phyloP scores from a whole-genome alignment of 1,140 invertebrate genomes.

The Drosophila sp. region DNA sequence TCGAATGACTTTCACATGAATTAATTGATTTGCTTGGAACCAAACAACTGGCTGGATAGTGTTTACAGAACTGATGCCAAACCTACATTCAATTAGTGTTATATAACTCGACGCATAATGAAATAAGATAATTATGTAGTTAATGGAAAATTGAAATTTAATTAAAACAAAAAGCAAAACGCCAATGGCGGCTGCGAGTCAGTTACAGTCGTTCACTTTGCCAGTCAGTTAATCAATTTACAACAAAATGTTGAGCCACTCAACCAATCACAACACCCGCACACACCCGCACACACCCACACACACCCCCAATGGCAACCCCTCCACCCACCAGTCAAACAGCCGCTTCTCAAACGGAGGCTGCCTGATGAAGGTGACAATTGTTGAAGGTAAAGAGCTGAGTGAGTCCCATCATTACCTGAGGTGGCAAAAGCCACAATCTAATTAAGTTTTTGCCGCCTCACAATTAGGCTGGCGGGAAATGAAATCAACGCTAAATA shows the following conservation, averaged over 20 bases:
- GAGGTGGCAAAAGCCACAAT: constrained; percentile 47
- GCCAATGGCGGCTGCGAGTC: constrained; percentile 43
- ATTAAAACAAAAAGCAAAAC: constrained; percentile 53
- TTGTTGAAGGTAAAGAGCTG: constrained; percentile 17
- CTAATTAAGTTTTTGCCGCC: constrained; percentile 63
- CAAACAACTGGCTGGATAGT: background rate
- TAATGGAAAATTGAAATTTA: constrained; percentile 53
- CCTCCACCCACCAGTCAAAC: background rate
- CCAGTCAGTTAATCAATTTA: constrained; percentile 51
- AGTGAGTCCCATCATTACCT: constrained; percentile 30
- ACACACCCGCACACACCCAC: background rate
- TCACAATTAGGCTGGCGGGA: constrained; percentile 49
- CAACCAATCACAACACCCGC: background rate
- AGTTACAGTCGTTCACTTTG: constrained; percentile 43
- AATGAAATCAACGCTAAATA: constrained; percentile 49
- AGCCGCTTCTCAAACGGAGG: background rate
- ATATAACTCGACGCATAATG: constrained; percentile 40
- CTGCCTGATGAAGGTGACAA: constrained; percentile 16
- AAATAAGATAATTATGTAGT: constrained; percentile 45
- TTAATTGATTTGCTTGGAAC: background rate
- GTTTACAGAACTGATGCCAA: background rate
- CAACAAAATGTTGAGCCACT: constrained; percentile 26
- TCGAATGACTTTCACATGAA: background rate
- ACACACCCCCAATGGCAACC: too few species aligned
- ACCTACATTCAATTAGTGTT: constrained; percentile 44